phyloP scores from a whole-genome alignment of 2,888 invertebrate genomes.

The Formica aserva region DNA sequence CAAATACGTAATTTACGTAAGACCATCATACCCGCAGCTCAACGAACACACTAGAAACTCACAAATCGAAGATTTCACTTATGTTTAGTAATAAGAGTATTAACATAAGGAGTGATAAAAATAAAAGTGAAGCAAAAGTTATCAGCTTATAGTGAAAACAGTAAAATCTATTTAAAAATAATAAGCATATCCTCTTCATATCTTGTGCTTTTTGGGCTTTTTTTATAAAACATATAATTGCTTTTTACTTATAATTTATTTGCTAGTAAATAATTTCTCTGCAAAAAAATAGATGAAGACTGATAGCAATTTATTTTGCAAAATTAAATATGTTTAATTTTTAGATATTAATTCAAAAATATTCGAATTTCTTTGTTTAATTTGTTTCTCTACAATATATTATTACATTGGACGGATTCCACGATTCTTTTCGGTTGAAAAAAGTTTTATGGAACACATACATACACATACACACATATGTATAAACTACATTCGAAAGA shows the following conservation, averaged over 20 bases:
- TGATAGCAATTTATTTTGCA: not conserved
- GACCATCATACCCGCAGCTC: conserved; percentile 44
- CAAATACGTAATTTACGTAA: conserved; percentile 32
- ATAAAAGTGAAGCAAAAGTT: not conserved
- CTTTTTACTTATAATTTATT: not conserved
- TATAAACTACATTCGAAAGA: not conserved
- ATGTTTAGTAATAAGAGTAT: conserved; percentile 19
- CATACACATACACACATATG: too few species aligned
- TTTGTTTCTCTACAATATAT: not conserved
- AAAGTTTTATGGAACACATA: not conserved
- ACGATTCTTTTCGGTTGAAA: not conserved
- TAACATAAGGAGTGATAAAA: not conserved
- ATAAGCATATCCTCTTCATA: not conserved
- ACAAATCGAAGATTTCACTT: conserved; percentile 28
- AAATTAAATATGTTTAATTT: not conserved
- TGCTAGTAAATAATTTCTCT: not conserved
- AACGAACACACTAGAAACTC: not conserved
- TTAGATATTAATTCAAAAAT: not conserved
- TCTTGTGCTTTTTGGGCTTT: not conserved
- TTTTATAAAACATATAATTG: not conserved
- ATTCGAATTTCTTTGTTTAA: not conserved
- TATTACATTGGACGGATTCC: not conserved
- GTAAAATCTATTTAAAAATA: not conserved
- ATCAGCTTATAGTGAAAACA: not conserved
- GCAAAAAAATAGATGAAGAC: not conserved